These are phyloP conservation scores for Taeniopygia guttata DNA, from an alignment of 2,797 vertebrate genomes.

Conservation along the genomic window DNA sequence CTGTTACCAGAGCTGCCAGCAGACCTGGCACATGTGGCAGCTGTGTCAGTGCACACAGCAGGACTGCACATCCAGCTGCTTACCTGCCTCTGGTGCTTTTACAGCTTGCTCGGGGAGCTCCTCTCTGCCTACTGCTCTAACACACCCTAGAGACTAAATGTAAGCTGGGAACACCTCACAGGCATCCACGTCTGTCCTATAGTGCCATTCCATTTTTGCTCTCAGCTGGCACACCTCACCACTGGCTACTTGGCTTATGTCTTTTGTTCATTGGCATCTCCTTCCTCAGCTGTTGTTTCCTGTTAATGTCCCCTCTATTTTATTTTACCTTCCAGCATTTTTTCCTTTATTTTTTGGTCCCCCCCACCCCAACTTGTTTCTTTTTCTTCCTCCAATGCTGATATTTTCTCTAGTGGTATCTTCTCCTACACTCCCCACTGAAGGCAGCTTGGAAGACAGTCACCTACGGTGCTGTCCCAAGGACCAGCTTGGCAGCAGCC, in stretches of 20 bases:
- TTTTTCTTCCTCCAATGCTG: not conserved
- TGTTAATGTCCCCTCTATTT: not conserved
- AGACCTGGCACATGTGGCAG: accelerated
- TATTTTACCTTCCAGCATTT: not conserved
- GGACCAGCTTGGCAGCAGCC: not conserved
- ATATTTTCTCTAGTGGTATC: not conserved
- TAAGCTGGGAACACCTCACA: not conserved
- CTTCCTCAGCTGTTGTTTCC: not conserved
- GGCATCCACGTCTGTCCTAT: not conserved
- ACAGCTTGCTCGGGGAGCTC: not conserved
- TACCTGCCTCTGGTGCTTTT: not conserved
- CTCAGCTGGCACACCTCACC: not conserved
- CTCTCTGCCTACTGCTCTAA: not conserved
- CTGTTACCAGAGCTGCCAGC: accelerated
- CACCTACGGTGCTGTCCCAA: accelerated
- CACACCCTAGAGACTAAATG: not conserved
- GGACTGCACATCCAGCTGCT: not conserved
- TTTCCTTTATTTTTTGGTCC: not conserved
- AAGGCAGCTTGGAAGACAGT: not conserved
- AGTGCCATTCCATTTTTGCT: not conserved
- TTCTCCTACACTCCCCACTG: not conserved
- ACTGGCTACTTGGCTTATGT: not conserved
- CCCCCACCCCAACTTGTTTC: not conserved
- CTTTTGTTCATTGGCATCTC: not conserved
- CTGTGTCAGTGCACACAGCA: not conserved